phyloP scores from a whole-genome alignment of 1,140 invertebrate genomes.

The Scaptomyza graminum region DNA sequence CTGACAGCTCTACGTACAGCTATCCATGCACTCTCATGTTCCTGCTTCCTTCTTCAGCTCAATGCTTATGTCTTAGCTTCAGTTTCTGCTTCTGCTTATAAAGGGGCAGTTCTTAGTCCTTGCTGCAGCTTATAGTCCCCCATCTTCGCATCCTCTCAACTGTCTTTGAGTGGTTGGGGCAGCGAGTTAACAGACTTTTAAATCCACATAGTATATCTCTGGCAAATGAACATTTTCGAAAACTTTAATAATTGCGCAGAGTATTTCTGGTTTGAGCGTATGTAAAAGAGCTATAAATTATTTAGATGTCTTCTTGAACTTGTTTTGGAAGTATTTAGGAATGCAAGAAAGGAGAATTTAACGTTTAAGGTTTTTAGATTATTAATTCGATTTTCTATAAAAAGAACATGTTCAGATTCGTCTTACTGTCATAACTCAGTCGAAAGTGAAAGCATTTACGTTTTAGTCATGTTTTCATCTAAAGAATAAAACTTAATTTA shows the following conservation, averaged over 20 bases:
- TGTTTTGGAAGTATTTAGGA: background rate
- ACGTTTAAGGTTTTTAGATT: too few species aligned
- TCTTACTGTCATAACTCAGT: too few species aligned
- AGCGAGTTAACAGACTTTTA: constrained; percentile 10
- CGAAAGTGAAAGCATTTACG: too few species aligned
- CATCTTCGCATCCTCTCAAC: background rate
- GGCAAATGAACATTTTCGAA: constrained; percentile 14
- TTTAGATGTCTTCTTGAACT: constrained; percentile 18
- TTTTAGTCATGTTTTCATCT: too few species aligned
- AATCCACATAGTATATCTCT: background rate
- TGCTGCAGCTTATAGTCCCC: constrained; percentile 7
- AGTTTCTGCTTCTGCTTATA: constrained; percentile 3
- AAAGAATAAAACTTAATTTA: too few species aligned
- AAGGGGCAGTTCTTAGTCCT: constrained; percentile 24
- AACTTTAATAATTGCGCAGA: constrained; percentile 21
- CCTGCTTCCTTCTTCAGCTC: constrained; percentile 24
- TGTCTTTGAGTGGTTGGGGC: background rate
- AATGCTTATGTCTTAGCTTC: background rate
- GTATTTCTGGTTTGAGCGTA: constrained; percentile 2
- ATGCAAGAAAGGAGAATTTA: too few species aligned
- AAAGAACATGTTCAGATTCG: too few species aligned
- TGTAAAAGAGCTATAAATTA: constrained; percentile 9
- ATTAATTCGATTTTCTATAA: too few species aligned
- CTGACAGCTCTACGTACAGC: constrained; percentile 67
- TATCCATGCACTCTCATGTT: constrained; percentile 22